Evolutionary conservation across 1,140 invertebrate genomes (phyloP).

Genomic region (Musca vetustissima): DNA sequence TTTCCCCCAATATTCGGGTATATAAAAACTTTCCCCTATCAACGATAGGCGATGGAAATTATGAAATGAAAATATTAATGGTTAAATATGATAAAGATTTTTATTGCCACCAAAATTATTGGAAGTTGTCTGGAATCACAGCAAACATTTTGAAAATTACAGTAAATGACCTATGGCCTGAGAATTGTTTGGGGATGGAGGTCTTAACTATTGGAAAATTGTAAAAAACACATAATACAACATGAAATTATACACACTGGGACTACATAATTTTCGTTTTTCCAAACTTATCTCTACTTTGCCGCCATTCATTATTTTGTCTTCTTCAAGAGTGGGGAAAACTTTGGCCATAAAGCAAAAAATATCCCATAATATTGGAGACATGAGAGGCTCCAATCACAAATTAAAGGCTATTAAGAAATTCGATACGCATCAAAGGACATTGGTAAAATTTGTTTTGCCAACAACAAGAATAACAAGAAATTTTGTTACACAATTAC

Average conservation of each 20-base stretch:
- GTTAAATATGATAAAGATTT: too few relatives aligned
- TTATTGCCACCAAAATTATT: too few relatives aligned
- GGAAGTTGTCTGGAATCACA: too few relatives aligned
- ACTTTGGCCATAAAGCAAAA: slow-evolving; percentile 16
- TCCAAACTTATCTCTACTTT: too few relatives aligned
- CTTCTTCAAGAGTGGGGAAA: slow-evolving; percentile 3
- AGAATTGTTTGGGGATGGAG: too few relatives aligned
- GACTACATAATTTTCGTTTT: background rate
- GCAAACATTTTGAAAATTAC: background rate
- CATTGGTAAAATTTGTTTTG: slow-evolving; percentile 35
- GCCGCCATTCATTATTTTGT: too few relatives aligned
- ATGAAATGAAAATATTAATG: too few relatives aligned
- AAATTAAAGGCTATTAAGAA: slow-evolving; percentile 49
- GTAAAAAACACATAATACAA: background rate
- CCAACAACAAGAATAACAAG: background rate
- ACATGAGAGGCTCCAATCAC: slow-evolving; percentile 12
- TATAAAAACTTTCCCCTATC: too few relatives aligned
- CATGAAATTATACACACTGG: background rate
- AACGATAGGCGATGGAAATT: too few relatives aligned
- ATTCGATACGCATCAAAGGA: slow-evolving; percentile 55
- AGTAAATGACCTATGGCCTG: slow-evolving; percentile 5
- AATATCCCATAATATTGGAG: background rate
- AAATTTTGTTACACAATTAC: too few relatives aligned
- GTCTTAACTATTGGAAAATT: background rate
- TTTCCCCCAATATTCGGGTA: too few relatives aligned